These are phyloP conservation scores for Drosophila pallidifrons DNA, from an alignment of 1,140 invertebrate species.

Conservation along the genomic window DNA sequence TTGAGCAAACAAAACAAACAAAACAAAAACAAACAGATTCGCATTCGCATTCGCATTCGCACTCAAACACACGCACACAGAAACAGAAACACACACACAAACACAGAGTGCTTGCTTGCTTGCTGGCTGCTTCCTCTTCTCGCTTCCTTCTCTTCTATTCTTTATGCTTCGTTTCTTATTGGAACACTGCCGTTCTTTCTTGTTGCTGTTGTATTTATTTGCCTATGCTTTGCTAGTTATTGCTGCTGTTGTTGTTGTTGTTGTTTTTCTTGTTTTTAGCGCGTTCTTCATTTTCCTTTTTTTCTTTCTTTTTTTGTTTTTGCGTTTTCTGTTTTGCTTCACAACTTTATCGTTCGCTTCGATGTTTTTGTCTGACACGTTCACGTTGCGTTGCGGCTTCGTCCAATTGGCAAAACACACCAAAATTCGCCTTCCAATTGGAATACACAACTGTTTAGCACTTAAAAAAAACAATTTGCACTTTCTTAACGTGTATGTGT, in stretches of 20 bases:
- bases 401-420: constrained; percentile 32
- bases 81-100: constrained; percentile 11
- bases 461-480: constrained; percentile 61
- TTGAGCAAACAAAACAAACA: constrained; percentile 29
- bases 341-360: constrained; percentile 33
- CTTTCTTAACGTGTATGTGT: constrained; percentile 23
- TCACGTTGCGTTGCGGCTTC: constrained; percentile 12
- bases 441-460: constrained; percentile 26
- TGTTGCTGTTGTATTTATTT: constrained; percentile 14
- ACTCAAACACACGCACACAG: constrained; percentile 16
- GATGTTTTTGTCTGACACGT: constrained; percentile 20
- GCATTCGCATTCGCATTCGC: constrained; percentile 16
- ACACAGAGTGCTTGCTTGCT: not conserved
- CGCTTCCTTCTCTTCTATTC: constrained; percentile 1
- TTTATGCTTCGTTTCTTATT: constrained; percentile 10
- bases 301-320: constrained; percentile 9
- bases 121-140: constrained; percentile 3
- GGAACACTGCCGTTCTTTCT: constrained; percentile 40
- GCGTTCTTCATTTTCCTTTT: constrained; percentile 20
- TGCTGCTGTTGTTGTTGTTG: constrained; percentile 9
- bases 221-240: constrained; percentile 8
- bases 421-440: constrained; percentile 23
- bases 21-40: constrained; percentile 44
- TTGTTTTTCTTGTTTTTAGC: constrained; percentile 35
- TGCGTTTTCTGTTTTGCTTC: constrained; percentile 32